phyloP scores from a whole-genome alignment of 1,140 invertebrate genomes.

The Papilio helenus region DNA sequence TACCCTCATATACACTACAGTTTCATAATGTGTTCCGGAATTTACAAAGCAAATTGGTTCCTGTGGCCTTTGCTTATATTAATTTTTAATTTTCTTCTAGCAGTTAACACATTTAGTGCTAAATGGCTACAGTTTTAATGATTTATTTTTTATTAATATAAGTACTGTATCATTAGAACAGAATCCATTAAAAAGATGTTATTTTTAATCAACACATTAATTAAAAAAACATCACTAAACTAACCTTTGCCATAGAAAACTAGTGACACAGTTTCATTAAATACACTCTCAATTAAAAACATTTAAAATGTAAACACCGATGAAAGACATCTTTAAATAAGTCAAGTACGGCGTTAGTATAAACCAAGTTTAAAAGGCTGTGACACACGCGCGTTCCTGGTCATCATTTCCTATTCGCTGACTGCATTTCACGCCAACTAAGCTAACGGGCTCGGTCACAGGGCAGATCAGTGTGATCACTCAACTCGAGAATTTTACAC shows the following conservation, averaged over 20 bases:
- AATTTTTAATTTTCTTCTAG: background rate
- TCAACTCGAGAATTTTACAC: constrained; percentile 61
- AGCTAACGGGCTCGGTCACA: constrained; percentile 39
- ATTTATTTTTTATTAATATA: background rate
- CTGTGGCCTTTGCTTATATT: background rate
- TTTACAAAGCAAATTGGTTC: constrained; percentile 19
- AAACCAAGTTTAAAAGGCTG: constrained; percentile 40
- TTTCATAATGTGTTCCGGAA: constrained; percentile 5
- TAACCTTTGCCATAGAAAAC: background rate
- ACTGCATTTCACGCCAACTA: constrained; percentile 60
- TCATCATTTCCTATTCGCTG: constrained; percentile 59
- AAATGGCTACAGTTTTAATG: background rate
- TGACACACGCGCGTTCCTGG: constrained; percentile 50
- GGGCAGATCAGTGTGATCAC: constrained; percentile 49
- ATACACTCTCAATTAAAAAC: background rate
- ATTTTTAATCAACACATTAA: background rate
- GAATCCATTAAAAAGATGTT: background rate
- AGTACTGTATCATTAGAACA: background rate
- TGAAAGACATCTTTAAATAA: constrained; percentile 9
- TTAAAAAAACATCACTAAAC: constrained; percentile 3
- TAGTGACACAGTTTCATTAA: background rate
- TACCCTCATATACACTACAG: constrained; percentile 40
- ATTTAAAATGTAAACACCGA: background rate
- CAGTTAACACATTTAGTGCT: background rate
- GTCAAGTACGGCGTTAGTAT: background rate